Evolutionary conservation across 2,113 vertebrate species (phyloP).

Genomic region (Motacilla tschutschensis): DNA sequence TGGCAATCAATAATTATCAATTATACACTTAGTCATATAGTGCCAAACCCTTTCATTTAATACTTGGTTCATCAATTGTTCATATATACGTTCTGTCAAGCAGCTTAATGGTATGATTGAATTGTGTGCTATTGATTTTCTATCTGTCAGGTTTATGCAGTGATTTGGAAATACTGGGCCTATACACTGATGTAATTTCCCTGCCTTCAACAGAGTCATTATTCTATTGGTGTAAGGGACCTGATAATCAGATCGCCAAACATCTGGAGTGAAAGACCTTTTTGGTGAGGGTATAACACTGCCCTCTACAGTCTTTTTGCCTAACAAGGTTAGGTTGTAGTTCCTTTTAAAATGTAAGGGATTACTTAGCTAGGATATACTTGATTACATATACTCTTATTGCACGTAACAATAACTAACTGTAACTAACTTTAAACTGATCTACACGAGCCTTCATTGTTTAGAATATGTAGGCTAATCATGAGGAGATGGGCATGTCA

Average conservation of each 20-base stretch:
- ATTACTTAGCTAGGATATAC: background rate
- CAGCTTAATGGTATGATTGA: conserved; percentile 62
- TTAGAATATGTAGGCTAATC: background rate
- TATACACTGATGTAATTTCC: conserved; percentile 51
- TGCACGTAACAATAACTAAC: background rate
- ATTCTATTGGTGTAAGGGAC: conserved; percentile 23
- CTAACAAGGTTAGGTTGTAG: background rate
- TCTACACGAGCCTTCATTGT: background rate
- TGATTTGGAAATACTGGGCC: conserved; percentile 55
- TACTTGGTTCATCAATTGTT: conserved; percentile 62
- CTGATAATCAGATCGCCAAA: conserved; percentile 45
- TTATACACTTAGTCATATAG: conserved; percentile 46
- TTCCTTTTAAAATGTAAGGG: background rate
- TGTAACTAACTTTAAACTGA: background rate
- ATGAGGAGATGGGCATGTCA: background rate
- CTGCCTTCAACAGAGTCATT: conserved; percentile 42
- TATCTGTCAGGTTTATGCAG: conserved; percentile 54
- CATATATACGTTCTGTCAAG: conserved; percentile 55
- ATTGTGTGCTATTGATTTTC: conserved; percentile 60
- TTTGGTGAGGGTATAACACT: conserved; percentile 27
- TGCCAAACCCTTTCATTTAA: conserved; percentile 58
- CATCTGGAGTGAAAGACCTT: background rate
- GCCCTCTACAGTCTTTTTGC: conserved; percentile 24
- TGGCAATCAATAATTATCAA: conserved; percentile 58
- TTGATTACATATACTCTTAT: background rate